Conservation (phyloP, 2,888 invertebrate genomes). For the Drosophila incognita region DNA sequence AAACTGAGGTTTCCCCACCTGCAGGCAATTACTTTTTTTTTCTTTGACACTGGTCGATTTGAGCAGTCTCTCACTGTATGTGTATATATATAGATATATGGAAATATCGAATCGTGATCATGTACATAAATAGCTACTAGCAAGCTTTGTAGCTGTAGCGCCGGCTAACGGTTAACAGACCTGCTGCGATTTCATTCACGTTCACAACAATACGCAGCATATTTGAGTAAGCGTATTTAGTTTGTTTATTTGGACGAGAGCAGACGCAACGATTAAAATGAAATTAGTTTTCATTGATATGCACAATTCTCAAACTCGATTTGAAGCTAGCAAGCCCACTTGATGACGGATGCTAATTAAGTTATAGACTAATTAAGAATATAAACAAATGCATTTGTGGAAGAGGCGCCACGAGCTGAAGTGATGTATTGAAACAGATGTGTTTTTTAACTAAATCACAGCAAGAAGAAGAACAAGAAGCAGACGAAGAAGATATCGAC, state of each 20-base stretch:
- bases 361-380: neutral
- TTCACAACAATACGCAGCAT: neutral
- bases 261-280: neutral
- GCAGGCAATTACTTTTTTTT: too few relatives aligned
- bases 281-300: neutral
- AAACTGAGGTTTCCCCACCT: too few relatives aligned
- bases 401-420: slow-evolving; percentile 6
- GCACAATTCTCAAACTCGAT: too few relatives aligned
- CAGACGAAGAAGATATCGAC: slow-evolving; percentile 11
- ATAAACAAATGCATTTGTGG: neutral
- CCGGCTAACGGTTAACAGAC: neutral
- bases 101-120: neutral
- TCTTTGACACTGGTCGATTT: too few relatives aligned
- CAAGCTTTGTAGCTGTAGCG: neutral
- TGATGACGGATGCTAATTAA: neutral
- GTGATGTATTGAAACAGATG: neutral
- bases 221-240: neutral
- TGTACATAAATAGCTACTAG: neutral
- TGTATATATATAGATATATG: neutral
- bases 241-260: neutral
- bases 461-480: neutral
- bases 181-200: neutral
- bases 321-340: too few relatives aligned
- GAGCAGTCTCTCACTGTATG: too few relatives aligned
- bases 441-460: slow-evolving; percentile 9